Conservation (phyloP, 2,113 vertebrate species). For the Eidolon helvum region DNA sequence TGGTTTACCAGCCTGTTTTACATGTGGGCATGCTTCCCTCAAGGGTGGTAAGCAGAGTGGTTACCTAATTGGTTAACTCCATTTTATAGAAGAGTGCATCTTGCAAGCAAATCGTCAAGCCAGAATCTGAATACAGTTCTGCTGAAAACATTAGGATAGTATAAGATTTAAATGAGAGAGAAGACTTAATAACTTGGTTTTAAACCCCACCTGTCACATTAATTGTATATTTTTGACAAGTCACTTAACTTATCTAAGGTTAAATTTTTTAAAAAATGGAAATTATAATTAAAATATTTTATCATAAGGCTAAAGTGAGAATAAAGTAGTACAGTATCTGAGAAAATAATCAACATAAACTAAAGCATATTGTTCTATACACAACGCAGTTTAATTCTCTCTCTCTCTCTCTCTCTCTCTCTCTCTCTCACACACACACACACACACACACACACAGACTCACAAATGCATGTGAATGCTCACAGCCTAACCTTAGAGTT, state of each 20-base stretch:
- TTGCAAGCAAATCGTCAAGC: not conserved
- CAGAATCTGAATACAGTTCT: not conserved
- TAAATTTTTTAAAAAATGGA: not conserved
- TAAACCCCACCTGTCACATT: not conserved
- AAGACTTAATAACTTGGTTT: not conserved
- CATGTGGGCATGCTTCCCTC: not conserved
- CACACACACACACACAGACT: not conserved
- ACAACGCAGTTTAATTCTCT: not conserved
- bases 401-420: no score
- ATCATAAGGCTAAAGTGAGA: not conserved
- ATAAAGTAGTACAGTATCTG: not conserved
- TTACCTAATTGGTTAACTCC: not conserved
- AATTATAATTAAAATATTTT: conserved; percentile 14
- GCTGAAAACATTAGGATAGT: not conserved
- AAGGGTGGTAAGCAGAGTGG: not conserved
- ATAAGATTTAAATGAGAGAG: not conserved
- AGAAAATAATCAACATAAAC: not conserved
- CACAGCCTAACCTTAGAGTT: not conserved
- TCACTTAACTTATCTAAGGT: not conserved
- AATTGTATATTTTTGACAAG: not conserved
- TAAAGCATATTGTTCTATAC: not conserved
- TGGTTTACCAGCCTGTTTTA: not conserved
- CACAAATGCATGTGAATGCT: not conserved
- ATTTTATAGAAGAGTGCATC: not conserved
- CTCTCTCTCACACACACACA: no score